Conservation (phyloP, 2,888 invertebrate species). For the Elmis aenea region DNA sequence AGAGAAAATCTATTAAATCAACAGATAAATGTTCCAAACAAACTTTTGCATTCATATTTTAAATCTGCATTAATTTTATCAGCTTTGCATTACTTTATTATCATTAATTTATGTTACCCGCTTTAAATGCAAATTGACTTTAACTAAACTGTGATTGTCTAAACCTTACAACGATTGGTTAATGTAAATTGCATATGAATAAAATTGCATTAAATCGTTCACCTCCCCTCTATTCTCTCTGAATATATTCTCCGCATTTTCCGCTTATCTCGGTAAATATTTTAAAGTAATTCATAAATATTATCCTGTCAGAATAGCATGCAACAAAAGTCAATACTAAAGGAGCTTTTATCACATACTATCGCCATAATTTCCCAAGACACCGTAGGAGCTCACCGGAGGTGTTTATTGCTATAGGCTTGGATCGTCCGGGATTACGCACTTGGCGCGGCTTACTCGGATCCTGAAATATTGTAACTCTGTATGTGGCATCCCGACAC, state of each 20-base stretch:
- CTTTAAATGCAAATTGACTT: constrained; percentile 22
- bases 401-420: constrained; percentile 20
- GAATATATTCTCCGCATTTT: constrained; percentile 1
- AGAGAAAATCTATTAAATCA: too few relatives aligned
- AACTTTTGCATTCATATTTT: too few relatives aligned
- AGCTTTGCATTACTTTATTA: too few relatives aligned
- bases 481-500: constrained; percentile 16
- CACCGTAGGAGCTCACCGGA: constrained; percentile 14
- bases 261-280: constrained; percentile 1
- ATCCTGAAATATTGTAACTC: constrained; percentile 19
- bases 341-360: constrained; percentile 15
- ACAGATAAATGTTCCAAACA: too few relatives aligned
- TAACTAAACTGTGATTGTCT: constrained; percentile 14
- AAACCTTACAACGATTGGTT: constrained; percentile 12
- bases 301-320: constrained; percentile 9
- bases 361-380: constrained; percentile 20
- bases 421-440: constrained; percentile 18
- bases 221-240: too few relatives aligned
- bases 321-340: constrained; percentile 15
- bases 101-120: too few relatives aligned
- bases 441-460: constrained; percentile 18
- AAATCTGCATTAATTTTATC: too few relatives aligned
- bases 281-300: constrained; percentile 1
- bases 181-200: constrained; percentile 20
- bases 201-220: constrained; percentile 19